A percentile compares a stretch with the other conserved stretches of the same genome.
These are phyloP conservation scores for Cosmia trapezina DNA, from an alignment of 2,888 invertebrate species.

Conservation along the genomic window DNA sequence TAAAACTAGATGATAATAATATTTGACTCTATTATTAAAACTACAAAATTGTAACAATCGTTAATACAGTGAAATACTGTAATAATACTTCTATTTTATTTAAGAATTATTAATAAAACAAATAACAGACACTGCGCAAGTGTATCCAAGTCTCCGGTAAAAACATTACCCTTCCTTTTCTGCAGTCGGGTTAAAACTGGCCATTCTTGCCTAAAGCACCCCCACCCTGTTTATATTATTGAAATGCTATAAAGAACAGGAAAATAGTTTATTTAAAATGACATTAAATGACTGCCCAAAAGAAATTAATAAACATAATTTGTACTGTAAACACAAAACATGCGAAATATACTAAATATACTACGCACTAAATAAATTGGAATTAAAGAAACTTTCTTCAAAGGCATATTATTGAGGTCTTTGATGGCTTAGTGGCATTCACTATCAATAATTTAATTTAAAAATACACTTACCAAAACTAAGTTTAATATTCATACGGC, in stretches of 20 bases:
- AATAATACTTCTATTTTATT: conserved; percentile 26
- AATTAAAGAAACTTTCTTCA: conserved; percentile 11
- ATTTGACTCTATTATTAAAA: conserved; percentile 17
- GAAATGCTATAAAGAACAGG: conserved; percentile 13
- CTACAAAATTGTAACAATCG: conserved; percentile 41
- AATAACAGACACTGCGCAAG: conserved; percentile 35
- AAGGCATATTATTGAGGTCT: conserved; percentile 15
- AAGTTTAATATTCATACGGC: conserved; percentile 29
- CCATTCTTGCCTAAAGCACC: conserved; percentile 21
- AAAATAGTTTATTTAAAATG: conserved; percentile 8
- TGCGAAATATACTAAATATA: neutral
- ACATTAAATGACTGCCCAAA: conserved; percentile 20
- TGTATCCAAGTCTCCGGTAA: conserved; percentile 26
- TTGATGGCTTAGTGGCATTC: neutral
- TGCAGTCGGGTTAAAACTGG: conserved; percentile 19
- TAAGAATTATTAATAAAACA: conserved; percentile 29
- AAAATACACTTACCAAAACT: conserved; percentile 10
- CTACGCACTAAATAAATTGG: conserved; percentile 8
- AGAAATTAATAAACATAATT: conserved; percentile 49
- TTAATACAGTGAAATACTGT: conserved; percentile 36
- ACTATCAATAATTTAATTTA: conserved; percentile 23
- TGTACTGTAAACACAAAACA: conserved; percentile 56
- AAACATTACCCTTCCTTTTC: conserved; percentile 30
- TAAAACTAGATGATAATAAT: conserved; percentile 14
- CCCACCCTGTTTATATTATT: conserved; percentile 44